phyloP scores from a whole-genome alignment of 2,888 invertebrate species.

The Torymus texanus region DNA sequence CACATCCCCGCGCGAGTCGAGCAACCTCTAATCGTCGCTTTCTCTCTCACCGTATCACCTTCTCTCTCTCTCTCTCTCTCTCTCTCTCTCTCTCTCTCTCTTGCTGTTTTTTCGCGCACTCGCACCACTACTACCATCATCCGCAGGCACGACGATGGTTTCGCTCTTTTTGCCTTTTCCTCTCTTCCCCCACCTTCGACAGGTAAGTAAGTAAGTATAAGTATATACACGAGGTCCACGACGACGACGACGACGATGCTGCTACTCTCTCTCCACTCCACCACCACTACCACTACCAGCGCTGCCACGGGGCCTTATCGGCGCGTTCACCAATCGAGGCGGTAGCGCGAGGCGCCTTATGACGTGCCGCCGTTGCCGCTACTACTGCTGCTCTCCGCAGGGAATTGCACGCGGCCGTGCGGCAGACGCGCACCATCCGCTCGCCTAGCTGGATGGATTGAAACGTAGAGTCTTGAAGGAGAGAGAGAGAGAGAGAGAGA shows the following conservation, averaged over 20 bases:
- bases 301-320: slow-evolving; percentile 47
- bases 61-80: no score
- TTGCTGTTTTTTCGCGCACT: no score
- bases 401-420: slow-evolving; percentile 59
- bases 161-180: slow-evolving; percentile 19
- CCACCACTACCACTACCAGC: slow-evolving; percentile 52
- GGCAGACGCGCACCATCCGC: slow-evolving; percentile 74
- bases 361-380: slow-evolving; percentile 59
- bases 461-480: neutral
- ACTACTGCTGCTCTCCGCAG: slow-evolving; percentile 61
- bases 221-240: neutral
- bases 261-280: slow-evolving; percentile 9
- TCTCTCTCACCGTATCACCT: slow-evolving; percentile 34
- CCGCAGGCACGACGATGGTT: slow-evolving; percentile 16
- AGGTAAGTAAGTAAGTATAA: no score
- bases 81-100: no score
- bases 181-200: neutral
- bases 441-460: slow-evolving; percentile 72
- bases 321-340: slow-evolving; percentile 60
- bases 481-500: slow-evolving; percentile 7
- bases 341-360: slow-evolving; percentile 45
- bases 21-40: slow-evolving; percentile 43
- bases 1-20: no score
- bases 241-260: neutral
- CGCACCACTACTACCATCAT: no score